Evolutionary conservation across 2,797 vertebrate species (phyloP).

Genomic region (Melanotaenia pygmaea): DNA sequence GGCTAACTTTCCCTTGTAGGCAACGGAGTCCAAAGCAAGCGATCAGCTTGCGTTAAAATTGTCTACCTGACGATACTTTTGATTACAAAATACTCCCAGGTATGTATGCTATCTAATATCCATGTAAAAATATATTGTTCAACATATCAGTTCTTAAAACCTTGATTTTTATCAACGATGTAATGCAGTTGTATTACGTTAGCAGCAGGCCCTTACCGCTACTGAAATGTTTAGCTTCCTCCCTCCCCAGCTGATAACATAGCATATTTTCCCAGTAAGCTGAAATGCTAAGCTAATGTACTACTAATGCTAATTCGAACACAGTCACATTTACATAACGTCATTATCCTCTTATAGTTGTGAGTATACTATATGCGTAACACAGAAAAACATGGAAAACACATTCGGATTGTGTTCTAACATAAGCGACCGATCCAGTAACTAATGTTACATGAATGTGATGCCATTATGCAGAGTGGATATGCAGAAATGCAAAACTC

Average conservation of each 20-base stretch:
- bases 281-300: slow-evolving; percentile 37
- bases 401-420: not conserved
- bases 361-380: not conserved
- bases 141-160: fast-evolving
- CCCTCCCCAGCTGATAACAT: slow-evolving; percentile 46
- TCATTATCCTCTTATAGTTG: not conserved
- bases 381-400: not conserved
- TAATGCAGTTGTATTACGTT: slow-evolving; percentile 31
- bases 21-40: slow-evolving; percentile 38
- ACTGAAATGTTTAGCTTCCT: slow-evolving; percentile 20
- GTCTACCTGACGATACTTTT: slow-evolving; percentile 57
- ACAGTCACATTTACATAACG: slow-evolving; percentile 1
- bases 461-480: slow-evolving; percentile 6
- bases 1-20: slow-evolving; percentile 65
- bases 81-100: slow-evolving; percentile 78
- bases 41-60: slow-evolving; percentile 33
- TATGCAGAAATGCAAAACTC: slow-evolving; percentile 18
- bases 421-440: not conserved
- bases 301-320: slow-evolving; percentile 6
- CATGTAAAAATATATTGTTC: fast-evolving
- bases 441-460: not conserved
- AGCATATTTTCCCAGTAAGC: slow-evolving; percentile 19
- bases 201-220: slow-evolving; percentile 45
- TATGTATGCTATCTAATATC: slow-evolving; percentile 18
- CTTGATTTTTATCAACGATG: not conserved